These are phyloP conservation scores for Cacatua alba DNA, from an alignment of 2,113 vertebrate genomes.

Conservation along the genomic window DNA sequence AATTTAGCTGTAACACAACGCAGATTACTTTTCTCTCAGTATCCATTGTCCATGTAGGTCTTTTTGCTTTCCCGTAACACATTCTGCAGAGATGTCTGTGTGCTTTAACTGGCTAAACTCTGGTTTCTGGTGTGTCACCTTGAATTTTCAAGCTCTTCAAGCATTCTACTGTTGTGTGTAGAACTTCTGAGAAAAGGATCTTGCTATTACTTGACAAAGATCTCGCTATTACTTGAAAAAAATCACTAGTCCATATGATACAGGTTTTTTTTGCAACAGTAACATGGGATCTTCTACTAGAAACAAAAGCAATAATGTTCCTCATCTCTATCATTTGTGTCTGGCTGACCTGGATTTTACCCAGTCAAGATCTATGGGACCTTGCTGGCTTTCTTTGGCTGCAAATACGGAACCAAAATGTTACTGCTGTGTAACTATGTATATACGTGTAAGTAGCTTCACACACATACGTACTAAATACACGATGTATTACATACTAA, in stretches of 20 bases:
- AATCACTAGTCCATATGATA: neutral
- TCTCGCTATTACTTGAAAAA: slow-evolving; percentile 66
- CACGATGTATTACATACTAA: neutral
- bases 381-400: slow-evolving; percentile 46
- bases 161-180: slow-evolving; percentile 70
- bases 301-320: slow-evolving; percentile 77
- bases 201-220: slow-evolving; percentile 66
- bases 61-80: neutral
- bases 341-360: slow-evolving; percentile 43
- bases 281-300: slow-evolving; percentile 17
- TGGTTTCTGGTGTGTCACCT: slow-evolving; percentile 15
- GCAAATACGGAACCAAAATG: slow-evolving; percentile 39
- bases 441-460: neutral
- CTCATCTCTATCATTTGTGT: slow-evolving; percentile 33
- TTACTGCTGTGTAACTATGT: slow-evolving; percentile 14
- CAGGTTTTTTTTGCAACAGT: slow-evolving; percentile 14
- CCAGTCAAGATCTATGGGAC: neutral
- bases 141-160: slow-evolving; percentile 45
- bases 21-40: neutral
- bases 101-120: neutral
- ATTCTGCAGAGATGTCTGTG: neutral
- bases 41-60: neutral
- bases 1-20: neutral
- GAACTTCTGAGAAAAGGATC: slow-evolving; percentile 68
- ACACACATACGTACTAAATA: neutral